Conservation (phyloP, 2,797 vertebrate genomes). For the Acipenser transmontanus region DNA sequence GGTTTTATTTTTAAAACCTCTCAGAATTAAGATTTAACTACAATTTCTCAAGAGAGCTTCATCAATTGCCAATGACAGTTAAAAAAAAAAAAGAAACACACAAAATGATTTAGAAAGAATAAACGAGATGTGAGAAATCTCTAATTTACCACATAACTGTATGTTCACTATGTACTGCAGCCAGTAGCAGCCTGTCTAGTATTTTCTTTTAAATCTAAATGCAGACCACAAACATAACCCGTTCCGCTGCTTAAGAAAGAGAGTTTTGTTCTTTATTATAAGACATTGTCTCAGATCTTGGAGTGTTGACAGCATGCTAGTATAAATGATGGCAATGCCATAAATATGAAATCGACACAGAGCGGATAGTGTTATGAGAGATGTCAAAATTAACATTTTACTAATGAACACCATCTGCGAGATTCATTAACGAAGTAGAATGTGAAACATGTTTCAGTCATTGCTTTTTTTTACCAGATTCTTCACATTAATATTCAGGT, state of each 20-base stretch:
- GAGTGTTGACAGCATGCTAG: slow-evolving; percentile 1
- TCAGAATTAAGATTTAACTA: too few species aligned
- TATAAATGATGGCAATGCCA: slow-evolving; percentile 15
- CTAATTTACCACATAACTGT: slow-evolving; percentile 10
- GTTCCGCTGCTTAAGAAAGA: neutral
- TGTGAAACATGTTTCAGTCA: slow-evolving; percentile 1
- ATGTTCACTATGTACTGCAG: slow-evolving; percentile 17
- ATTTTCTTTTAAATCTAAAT: slow-evolving; percentile 18
- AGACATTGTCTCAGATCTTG: neutral
- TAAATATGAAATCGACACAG: slow-evolving; percentile 1
- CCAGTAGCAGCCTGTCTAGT: slow-evolving; percentile 7
- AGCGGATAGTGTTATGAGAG: slow-evolving; percentile 7
- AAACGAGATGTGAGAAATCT: slow-evolving; percentile 2
- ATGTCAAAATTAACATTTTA: slow-evolving; percentile 16
- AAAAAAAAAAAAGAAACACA: slow-evolving; percentile 12
- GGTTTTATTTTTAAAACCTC: too few species aligned
- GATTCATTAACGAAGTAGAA: slow-evolving; percentile 5
- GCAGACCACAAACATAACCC: slow-evolving; percentile 6
- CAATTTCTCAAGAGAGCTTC: neutral
- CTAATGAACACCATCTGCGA: slow-evolving; percentile 17
- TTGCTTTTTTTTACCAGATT: neutral
- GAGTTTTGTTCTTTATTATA: neutral
- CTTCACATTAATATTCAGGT: neutral
- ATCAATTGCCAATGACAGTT: slow-evolving; percentile 13
- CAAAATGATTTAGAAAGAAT: slow-evolving; percentile 3